Conservation (phyloP, 2,113 vertebrate genomes). For the Cebus imitator region DNA sequence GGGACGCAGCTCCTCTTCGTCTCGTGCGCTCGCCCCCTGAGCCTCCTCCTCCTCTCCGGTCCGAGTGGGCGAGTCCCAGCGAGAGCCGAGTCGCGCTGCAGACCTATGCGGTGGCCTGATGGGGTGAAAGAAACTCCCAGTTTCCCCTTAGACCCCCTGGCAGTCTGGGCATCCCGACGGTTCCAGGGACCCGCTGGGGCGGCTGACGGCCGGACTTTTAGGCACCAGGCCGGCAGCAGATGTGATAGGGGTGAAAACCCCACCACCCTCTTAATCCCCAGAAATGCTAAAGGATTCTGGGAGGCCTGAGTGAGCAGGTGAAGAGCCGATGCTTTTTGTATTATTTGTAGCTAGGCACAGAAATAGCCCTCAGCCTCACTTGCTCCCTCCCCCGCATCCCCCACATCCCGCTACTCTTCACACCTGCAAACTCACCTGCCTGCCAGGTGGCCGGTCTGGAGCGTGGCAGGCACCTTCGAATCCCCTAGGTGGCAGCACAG, state of each 20-base stretch:
- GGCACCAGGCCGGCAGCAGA: background rate
- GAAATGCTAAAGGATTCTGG: background rate
- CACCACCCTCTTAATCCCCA: background rate
- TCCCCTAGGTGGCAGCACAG: conserved; percentile 66
- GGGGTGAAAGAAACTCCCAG: background rate
- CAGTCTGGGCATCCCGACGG: background rate
- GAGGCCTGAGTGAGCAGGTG: background rate
- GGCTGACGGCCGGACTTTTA: background rate
- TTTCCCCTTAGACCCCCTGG: no score
- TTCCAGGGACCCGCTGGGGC: background rate
- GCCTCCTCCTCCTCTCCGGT: background rate
- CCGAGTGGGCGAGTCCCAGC: rapidly evolving
- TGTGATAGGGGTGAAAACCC: background rate
- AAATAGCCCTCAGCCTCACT: background rate
- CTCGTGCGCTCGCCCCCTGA: rapidly evolving
- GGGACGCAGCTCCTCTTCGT: rapidly evolving
- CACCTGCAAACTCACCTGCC: background rate
- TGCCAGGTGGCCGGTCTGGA: background rate
- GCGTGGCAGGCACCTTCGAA: rapidly evolving
- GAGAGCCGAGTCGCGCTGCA: background rate
- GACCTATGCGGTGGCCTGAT: background rate
- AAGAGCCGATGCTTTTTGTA: background rate
- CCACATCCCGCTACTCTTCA: rapidly evolving
- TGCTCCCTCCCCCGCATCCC: background rate
- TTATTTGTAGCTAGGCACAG: background rate